Percentiles rank a stretch among this genome's conserved stretches.
These are phyloP conservation scores for Meloidogyne chitwoodi DNA, from an alignment of 1,140 invertebrate genomes.

Conservation along the genomic window DNA sequence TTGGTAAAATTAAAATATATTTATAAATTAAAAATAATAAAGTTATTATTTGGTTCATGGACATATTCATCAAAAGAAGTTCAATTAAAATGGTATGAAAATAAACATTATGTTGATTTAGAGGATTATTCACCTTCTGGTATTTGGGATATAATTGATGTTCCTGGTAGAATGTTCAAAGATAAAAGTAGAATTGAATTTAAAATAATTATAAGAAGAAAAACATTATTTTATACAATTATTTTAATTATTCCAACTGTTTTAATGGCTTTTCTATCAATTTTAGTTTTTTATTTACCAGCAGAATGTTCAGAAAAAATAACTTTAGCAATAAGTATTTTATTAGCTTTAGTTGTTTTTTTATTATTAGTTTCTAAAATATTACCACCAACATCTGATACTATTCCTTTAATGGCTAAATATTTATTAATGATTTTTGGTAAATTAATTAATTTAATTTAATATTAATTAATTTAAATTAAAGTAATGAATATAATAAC, in stretches of 20 bases:
- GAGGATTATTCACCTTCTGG: slow-evolving; percentile 88
- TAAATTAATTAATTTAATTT: background rate
- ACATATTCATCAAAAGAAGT: slow-evolving; percentile 34
- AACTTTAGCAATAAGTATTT: slow-evolving; percentile 92
- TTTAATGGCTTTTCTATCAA: slow-evolving; percentile 65
- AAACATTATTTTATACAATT: slow-evolving; percentile 97
- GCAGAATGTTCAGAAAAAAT: slow-evolving; percentile 75
- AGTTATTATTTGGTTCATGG: slow-evolving; percentile 71
- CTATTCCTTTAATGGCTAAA: slow-evolving; percentile 91
- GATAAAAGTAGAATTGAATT: slow-evolving; percentile 53
- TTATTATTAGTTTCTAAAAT: slow-evolving; percentile 94
- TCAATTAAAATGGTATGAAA: slow-evolving; percentile 30
- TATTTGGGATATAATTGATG: slow-evolving; percentile 97
- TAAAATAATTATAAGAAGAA: slow-evolving; percentile 66
- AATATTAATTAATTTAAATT: background rate
- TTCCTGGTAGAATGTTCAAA: slow-evolving; percentile 73
- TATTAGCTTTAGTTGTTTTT: slow-evolving; percentile 97
- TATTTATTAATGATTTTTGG: slow-evolving; percentile 94
- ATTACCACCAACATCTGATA: slow-evolving; percentile 87
- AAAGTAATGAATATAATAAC: slow-evolving; percentile 97
- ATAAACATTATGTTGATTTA: slow-evolving; percentile 34
- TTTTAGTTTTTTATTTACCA: slow-evolving; percentile 94
- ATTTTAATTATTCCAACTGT: slow-evolving; percentile 95
- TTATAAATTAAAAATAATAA: slow-evolving; percentile 61
- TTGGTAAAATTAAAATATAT: slow-evolving; percentile 57